Evolutionary conservation across 2,888 invertebrate genomes (phyloP).

Genomic region (Acronicta leporina): DNA sequence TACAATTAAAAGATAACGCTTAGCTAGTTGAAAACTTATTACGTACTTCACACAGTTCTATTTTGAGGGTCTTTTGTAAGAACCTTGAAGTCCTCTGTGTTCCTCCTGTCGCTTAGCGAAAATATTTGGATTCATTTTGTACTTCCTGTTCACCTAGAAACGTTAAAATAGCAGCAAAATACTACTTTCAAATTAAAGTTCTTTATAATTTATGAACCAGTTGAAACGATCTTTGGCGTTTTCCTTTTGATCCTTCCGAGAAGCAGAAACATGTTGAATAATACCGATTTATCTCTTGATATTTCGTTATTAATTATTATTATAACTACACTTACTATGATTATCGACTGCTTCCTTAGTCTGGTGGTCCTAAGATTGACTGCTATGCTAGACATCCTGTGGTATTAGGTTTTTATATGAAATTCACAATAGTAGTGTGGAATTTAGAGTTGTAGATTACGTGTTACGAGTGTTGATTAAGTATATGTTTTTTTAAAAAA

Average conservation of each 20-base stretch:
- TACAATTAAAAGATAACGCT: constrained; percentile 9
- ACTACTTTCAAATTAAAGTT: constrained; percentile 52
- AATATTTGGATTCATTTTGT: constrained; percentile 43
- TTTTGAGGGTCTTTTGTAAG: constrained; percentile 36
- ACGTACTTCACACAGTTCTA: constrained; percentile 22
- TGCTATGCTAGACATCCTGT: too few relatives aligned
- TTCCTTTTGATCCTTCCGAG: constrained; percentile 3
- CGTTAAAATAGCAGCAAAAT: constrained; percentile 51
- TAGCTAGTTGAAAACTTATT: constrained; percentile 8
- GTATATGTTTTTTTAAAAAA: not conserved
- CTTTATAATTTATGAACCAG: constrained; percentile 21
- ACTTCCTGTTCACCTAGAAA: constrained; percentile 59
- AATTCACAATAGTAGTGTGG: too few relatives aligned
- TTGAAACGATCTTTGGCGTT: constrained; percentile 25
- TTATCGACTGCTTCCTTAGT: too few relatives aligned
- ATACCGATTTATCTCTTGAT: not conserved
- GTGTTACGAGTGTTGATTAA: too few relatives aligned
- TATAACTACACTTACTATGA: not conserved
- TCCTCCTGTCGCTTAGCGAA: constrained; percentile 49
- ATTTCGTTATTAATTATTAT: too few relatives aligned
- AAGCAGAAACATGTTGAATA: constrained; percentile 2
- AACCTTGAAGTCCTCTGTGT: constrained; percentile 49
- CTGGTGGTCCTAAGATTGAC: too few relatives aligned
- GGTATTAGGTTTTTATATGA: too few relatives aligned
- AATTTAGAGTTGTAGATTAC: too few relatives aligned